Conservation (phyloP, 1,140 invertebrate genomes). For the Schlechtendalia chinensis region DNA sequence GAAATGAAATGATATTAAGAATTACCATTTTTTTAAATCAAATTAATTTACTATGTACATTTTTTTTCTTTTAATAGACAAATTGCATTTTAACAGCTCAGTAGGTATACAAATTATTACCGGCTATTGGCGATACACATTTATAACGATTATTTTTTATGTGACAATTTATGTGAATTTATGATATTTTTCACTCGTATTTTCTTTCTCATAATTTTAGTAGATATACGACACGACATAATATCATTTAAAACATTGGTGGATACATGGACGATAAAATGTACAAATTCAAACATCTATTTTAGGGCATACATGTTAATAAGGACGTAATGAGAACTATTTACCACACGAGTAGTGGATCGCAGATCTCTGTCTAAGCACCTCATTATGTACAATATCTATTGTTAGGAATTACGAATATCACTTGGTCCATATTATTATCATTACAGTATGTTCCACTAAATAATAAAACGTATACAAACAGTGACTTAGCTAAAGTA, state of each 20-base stretch:
- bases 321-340: too few species aligned
- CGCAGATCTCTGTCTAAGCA: too few species aligned
- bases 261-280: neutral
- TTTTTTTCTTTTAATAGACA: neutral
- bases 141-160: neutral
- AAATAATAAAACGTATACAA: too few species aligned
- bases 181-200: neutral
- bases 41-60: neutral
- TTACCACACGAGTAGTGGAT: too few species aligned
- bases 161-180: too few species aligned
- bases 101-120: neutral
- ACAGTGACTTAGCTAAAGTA: too few species aligned
- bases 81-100: neutral
- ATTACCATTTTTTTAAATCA: neutral
- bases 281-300: neutral
- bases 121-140: neutral
- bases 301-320: too few species aligned
- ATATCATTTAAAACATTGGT: neutral
- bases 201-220: neutral
- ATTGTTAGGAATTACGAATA: too few species aligned
- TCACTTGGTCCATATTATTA: too few species aligned
- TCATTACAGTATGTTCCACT: too few species aligned
- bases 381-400: too few species aligned
- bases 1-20: neutral
- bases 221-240: neutral